phyloP scores from a whole-genome alignment of 2,888 invertebrate genomes.

The Drosophila eohydei region DNA sequence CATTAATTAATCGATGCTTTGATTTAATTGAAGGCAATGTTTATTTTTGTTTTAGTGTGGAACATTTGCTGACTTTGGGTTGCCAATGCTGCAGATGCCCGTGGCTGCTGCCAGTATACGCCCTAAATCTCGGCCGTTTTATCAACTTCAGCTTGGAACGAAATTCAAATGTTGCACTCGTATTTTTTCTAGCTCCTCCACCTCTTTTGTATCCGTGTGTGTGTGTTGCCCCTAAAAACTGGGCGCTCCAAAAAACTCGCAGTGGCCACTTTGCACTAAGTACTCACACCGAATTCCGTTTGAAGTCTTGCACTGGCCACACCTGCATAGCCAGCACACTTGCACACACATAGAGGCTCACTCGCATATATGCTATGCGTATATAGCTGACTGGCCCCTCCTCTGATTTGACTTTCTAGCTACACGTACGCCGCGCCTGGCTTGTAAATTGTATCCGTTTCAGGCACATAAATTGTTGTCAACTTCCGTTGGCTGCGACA shows the following conservation, averaged over 20 bases:
- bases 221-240: slow-evolving; percentile 36
- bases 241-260: slow-evolving; percentile 40
- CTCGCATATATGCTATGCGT: background rate
- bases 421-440: slow-evolving; percentile 61
- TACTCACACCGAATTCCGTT: slow-evolving; percentile 76
- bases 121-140: slow-evolving; percentile 71
- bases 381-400: background rate
- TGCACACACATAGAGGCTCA: slow-evolving; percentile 12
- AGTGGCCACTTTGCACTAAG: slow-evolving; percentile 75
- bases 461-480: slow-evolving; percentile 83
- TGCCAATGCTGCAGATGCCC: slow-evolving; percentile 22
- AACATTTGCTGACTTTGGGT: slow-evolving; percentile 1
- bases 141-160: slow-evolving; percentile 71
- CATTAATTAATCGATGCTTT: slow-evolving; percentile 29
- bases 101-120: slow-evolving; percentile 22
- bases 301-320: slow-evolving; percentile 67
- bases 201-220: background rate
- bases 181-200: slow-evolving; percentile 4
- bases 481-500: slow-evolving; percentile 82
- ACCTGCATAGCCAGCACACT: slow-evolving; percentile 38
- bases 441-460: slow-evolving; percentile 84
- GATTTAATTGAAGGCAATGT: slow-evolving; percentile 27
- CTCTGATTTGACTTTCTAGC: slow-evolving; percentile 23
- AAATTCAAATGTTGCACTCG: slow-evolving; percentile 71
- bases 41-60: slow-evolving; percentile 3